Conservation (phyloP, 2,797 vertebrate species). For the Poliocrania exsul region DNA sequence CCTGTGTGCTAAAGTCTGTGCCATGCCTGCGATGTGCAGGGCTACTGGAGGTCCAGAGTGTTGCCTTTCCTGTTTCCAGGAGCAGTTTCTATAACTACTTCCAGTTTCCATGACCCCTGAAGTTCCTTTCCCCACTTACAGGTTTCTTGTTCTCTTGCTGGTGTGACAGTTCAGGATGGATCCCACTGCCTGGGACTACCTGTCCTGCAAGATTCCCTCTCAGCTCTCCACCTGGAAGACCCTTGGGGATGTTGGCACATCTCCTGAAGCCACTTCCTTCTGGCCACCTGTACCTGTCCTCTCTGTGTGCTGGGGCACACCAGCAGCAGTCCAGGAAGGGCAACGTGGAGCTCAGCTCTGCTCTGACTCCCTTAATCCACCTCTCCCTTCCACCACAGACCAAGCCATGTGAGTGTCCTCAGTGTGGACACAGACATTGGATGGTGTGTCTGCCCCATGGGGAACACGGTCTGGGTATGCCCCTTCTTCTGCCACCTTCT, state of each 20-base stretch:
- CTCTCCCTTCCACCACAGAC: background rate
- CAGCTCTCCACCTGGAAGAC: background rate
- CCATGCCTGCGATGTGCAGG: background rate
- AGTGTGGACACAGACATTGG: background rate
- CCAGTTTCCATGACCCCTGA: background rate
- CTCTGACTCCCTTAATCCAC: background rate
- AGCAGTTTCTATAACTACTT: background rate
- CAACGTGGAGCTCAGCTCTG: background rate
- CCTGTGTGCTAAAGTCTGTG: background rate
- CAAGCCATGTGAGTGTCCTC: background rate
- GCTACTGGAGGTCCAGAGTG: background rate
- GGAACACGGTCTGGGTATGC: fast-evolving
- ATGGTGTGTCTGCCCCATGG: background rate
- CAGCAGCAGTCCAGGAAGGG: background rate
- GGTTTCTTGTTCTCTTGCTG: background rate
- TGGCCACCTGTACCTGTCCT: fast-evolving
- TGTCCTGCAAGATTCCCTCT: background rate
- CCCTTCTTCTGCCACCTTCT: background rate
- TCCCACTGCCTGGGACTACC: background rate
- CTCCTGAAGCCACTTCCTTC: background rate
- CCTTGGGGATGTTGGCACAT: background rate
- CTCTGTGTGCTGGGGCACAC: background rate
- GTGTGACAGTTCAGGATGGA: background rate
- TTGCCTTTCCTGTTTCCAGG: background rate
- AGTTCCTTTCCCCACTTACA: background rate